A percentile compares a stretch with the other conserved stretches of the same genome.
phyloP scores from a whole-genome alignment of 2,888 invertebrate species.

The Polyploca ridens region DNA sequence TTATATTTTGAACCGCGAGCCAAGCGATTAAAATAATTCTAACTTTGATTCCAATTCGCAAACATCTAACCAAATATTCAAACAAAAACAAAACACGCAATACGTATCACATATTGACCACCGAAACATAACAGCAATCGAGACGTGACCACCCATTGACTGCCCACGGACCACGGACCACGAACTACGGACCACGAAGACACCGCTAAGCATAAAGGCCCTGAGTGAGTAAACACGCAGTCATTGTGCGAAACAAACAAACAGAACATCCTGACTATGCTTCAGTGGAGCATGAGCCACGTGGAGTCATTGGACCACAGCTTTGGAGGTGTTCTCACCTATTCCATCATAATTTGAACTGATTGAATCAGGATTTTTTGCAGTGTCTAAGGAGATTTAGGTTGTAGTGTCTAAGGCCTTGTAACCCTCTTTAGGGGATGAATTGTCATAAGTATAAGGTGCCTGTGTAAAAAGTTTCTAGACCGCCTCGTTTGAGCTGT shows the following conservation, averaged over 20 bases:
- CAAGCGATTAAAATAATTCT: too few relatives aligned
- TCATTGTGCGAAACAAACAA: slow-evolving; percentile 48
- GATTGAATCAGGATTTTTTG: too few relatives aligned
- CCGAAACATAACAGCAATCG: slow-evolving; percentile 1
- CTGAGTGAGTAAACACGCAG: slow-evolving; percentile 28
- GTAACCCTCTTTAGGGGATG: too few relatives aligned
- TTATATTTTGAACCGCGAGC: too few relatives aligned
- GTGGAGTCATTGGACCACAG: slow-evolving; percentile 41
- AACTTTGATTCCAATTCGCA: too few relatives aligned
- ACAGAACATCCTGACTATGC: slow-evolving; percentile 40
- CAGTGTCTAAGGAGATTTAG: too few relatives aligned
- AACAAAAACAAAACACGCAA: neutral
- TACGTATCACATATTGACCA: neutral
- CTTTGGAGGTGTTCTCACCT: neutral
- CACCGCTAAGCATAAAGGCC: neutral
- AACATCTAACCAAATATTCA: too few relatives aligned
- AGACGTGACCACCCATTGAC: neutral
- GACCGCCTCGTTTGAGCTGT: too few relatives aligned
- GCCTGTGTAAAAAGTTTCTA: too few relatives aligned
- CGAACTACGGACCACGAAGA: neutral
- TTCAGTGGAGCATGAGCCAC: slow-evolving; percentile 60
- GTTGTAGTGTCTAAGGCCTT: too few relatives aligned
- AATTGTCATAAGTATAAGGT: too few relatives aligned
- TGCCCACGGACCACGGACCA: neutral
- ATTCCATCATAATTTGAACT: neutral